Evolutionary conservation across 2,797 vertebrate species (phyloP).

Genomic region (Notolepis coatsorum): DNA sequence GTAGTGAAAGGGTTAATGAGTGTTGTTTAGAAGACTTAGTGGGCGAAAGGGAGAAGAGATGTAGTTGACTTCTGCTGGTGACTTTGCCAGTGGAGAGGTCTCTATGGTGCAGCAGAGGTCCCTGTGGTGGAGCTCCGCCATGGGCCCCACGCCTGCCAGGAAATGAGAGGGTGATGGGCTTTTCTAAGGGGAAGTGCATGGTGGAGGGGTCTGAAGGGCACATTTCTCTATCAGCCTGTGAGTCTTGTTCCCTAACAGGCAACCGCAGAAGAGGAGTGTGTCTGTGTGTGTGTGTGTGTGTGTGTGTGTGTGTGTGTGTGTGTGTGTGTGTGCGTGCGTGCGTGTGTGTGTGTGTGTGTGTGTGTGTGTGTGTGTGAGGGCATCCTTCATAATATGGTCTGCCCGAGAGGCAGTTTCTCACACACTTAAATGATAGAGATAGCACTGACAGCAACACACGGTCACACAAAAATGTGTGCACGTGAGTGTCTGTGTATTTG

Average conservation of each 20-base stretch:
- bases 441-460: slow-evolving; percentile 70
- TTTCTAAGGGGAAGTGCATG: slow-evolving; percentile 39
- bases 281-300: slow-evolving; percentile 38
- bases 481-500: no score
- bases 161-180: slow-evolving; percentile 44
- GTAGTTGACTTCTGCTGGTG: slow-evolving; percentile 54
- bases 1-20: no score
- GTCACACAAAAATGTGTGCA: slow-evolving; percentile 64
- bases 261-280: slow-evolving; percentile 63
- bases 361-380: slow-evolving; percentile 70
- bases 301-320: slow-evolving; percentile 67
- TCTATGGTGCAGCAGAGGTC: slow-evolving; percentile 54
- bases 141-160: slow-evolving; percentile 60
- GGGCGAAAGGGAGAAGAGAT: slow-evolving; percentile 32
- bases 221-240: slow-evolving; percentile 55
- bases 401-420: slow-evolving; percentile 73
- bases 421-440: slow-evolving; percentile 72
- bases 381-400: slow-evolving; percentile 77
- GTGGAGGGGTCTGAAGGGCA: slow-evolving; percentile 65
- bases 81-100: slow-evolving; percentile 76
- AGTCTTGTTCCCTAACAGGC: slow-evolving; percentile 66
- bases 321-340: slow-evolving; percentile 67
- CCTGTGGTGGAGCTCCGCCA: slow-evolving; percentile 57
- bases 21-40: slow-evolving; percentile 14
- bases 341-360: slow-evolving; percentile 67